phyloP scores from a whole-genome alignment of 2,113 vertebrate species.

The Stercorarius parasiticus region DNA sequence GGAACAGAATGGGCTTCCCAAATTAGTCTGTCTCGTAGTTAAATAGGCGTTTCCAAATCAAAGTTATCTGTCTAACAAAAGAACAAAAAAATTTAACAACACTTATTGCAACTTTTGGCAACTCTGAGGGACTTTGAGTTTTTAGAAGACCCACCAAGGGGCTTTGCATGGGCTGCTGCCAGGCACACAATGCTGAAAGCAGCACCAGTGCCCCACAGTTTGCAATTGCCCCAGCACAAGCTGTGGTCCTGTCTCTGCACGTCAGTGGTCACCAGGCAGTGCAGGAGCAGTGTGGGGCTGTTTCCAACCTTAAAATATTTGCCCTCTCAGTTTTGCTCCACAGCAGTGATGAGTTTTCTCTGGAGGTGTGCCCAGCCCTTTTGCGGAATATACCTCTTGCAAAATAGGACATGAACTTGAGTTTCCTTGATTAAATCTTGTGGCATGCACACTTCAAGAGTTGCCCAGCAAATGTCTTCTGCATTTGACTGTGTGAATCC shows the following conservation, averaged over 20 bases:
- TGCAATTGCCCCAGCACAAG: background rate
- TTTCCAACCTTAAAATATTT: background rate
- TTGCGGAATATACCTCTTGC: slow-evolving; percentile 10
- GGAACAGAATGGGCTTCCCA: background rate
- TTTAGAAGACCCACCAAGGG: background rate
- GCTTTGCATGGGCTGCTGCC: background rate
- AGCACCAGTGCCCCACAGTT: background rate
- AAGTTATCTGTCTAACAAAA: background rate
- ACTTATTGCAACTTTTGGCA: background rate
- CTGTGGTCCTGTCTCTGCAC: background rate
- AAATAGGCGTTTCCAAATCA: background rate
- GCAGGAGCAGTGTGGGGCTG: background rate
- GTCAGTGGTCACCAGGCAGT: background rate
- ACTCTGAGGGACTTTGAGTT: background rate
- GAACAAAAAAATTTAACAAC: background rate
- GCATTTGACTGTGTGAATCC: background rate
- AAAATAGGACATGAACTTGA: slow-evolving; percentile 27
- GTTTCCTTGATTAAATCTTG: slow-evolving; percentile 15
- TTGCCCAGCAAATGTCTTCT: slow-evolving; percentile 26
- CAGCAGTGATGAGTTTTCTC: slow-evolving; percentile 7
- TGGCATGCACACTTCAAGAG: background rate
- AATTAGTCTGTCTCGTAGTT: background rate
- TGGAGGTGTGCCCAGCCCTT: background rate
- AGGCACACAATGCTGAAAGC: background rate
- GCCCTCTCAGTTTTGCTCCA: background rate